Conservation (phyloP, 64 coral and sea anemone genomes). For the Stichodactyla mertensii region DNA sequence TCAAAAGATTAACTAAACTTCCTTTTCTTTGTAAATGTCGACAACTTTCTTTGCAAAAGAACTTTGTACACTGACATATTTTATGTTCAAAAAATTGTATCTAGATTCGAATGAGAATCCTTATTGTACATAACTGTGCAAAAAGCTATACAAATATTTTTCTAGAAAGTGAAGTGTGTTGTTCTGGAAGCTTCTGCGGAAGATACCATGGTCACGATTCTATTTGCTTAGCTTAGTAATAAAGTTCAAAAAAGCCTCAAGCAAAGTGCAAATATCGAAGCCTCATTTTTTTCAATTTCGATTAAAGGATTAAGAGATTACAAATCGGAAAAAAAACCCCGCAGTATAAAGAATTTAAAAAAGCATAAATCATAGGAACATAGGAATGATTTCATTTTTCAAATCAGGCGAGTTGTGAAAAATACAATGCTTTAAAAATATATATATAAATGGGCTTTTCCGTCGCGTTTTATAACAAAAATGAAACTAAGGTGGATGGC, state of each 20-base stretch:
- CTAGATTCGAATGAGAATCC: not conserved
- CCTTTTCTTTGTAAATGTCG: not conserved
- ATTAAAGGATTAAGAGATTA: conserved; percentile 11
- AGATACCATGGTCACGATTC: not conserved
- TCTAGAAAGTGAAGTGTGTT: not conserved
- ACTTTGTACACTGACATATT: not conserved
- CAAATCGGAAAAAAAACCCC: not conserved
- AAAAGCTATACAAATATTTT: not conserved
- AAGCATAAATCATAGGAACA: not conserved
- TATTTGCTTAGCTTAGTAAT: not conserved
- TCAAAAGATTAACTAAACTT: not conserved
- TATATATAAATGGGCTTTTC: not conserved
- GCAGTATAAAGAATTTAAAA: not conserved
- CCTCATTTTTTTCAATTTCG: not conserved
- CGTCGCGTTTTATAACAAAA: not conserved
- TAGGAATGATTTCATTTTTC: not conserved
- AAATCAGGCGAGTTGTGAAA: too few species aligned
- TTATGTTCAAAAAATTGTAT: not conserved
- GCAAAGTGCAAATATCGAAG: not conserved
- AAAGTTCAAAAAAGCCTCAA: not conserved
- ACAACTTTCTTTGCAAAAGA: not conserved
- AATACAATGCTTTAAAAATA: not conserved
- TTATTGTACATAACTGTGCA: not conserved
- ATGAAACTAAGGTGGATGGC: not conserved
- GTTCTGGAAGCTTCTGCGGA: not conserved